Conservation (phyloP, 2,797 vertebrate species). For the Graptemys geographica region DNA sequence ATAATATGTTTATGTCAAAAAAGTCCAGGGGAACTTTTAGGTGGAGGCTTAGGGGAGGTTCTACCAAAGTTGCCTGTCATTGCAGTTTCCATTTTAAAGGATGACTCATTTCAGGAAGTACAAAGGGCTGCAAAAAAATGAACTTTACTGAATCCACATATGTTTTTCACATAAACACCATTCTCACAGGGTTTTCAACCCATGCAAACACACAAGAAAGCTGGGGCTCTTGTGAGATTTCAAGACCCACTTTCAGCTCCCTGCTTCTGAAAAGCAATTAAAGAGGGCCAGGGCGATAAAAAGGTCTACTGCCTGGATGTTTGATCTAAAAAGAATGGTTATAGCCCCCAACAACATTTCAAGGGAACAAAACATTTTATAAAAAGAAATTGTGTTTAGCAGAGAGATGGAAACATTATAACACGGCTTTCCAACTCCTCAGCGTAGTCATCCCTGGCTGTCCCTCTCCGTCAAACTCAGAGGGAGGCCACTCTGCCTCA, state of each 20-base stretch:
- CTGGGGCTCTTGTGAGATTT: background rate
- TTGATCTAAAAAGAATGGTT: background rate
- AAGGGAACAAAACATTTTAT: background rate
- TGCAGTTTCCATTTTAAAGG: constrained; percentile 58
- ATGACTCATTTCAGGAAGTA: constrained; percentile 14
- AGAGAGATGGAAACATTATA: background rate
- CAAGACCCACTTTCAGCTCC: background rate
- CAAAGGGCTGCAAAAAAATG: background rate
- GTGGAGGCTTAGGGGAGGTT: background rate
- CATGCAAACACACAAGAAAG: background rate
- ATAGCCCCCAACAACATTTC: background rate
- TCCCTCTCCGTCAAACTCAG: no score
- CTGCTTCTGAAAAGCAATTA: background rate
- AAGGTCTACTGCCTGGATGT: background rate
- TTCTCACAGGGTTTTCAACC: background rate
- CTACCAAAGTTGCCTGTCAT: background rate
- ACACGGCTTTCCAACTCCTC: background rate
- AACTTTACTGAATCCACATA: fast-evolving
- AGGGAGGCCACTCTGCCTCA: no score
- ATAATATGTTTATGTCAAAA: background rate
- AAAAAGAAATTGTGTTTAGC: background rate
- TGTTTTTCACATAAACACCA: background rate
- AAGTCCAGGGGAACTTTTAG: constrained; percentile 15
- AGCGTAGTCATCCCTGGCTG: background rate
- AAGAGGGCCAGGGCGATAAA: background rate